Evolutionary conservation across 2,888 invertebrate genomes (phyloP), one percentile per base, ranked within the genome.

Genomic region (Leptopilina myrica): DNA sequence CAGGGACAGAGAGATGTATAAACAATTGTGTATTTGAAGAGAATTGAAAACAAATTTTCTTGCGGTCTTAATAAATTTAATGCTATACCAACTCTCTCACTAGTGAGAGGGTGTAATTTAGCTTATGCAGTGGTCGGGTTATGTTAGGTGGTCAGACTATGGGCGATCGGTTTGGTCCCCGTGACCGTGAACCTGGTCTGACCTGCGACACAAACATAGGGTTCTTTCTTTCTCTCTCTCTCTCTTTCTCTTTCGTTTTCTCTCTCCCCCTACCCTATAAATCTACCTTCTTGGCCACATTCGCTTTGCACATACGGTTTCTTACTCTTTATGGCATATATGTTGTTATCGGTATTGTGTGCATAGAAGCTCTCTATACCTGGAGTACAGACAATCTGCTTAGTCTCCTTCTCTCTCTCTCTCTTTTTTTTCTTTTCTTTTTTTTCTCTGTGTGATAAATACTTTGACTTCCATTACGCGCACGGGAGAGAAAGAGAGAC

Each of bases 141-240:
- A 80, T 82, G 87, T 86, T 87, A 85, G 85, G 85, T 53, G 77
- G 81, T 85, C 86, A 85, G 87, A 86, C 84, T 86, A 49, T 49
- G 49, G 81, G 83, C 85, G 85, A 85, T 88, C 85, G 85, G 81
- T 84, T 43, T 79, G 82, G 85, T 86, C 86, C 84, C 78, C 85
- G 86, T 89, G 90, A 88, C 90, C 90, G 88, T 90, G 90, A 91
- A 90, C 90, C 87, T 83, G 84, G 85, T 86, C 87, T 90, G 90
- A 90, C 90, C 90, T 88, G 89, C 89, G 89, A 90, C 90, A 90
- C 89, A 88, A 89, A 89, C 88, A 88, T 86, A 81, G 84, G 82
- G 8, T 83, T 84, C 78, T 85, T 85, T 86, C 82, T 85, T 83
- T 85, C 85, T 86, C 86, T 84, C 84, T 84, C 86, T 86, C 82